Evolutionary conservation across 2,888 invertebrate species (phyloP).

Genomic region (Osedax frankpressi): DNA sequence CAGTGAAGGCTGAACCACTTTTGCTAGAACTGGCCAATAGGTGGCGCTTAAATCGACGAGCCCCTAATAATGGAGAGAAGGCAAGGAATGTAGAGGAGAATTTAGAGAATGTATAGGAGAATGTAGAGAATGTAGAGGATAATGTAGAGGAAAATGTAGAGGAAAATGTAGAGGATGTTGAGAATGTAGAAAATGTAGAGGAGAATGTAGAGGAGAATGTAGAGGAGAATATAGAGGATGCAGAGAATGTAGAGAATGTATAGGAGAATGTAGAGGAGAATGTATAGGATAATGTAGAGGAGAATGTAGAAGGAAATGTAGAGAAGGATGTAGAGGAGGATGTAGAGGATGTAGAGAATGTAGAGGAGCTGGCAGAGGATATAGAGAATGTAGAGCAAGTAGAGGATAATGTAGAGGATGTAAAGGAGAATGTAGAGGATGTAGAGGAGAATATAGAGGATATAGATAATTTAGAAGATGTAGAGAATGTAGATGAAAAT

Average conservation of each 20-base stretch:
- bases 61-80: not conserved
- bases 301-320: not conserved
- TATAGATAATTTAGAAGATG: not conserved
- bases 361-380: not conserved
- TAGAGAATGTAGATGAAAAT: not conserved
- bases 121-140: not conserved
- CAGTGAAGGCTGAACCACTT: constrained; percentile 31
- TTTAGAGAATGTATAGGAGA: constrained; percentile 14
- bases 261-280: not conserved
- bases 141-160: not conserved
- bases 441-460: constrained; percentile 14
- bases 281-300: constrained; percentile 8
- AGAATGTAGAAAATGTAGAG: not conserved
- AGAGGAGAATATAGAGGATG: not conserved
- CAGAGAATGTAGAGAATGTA: not conserved
- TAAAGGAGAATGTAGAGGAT: not conserved
- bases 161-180: not conserved
- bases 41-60: constrained; percentile 26
- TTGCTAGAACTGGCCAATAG: constrained; percentile 32
- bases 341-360: not conserved
- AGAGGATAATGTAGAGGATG: not conserved
- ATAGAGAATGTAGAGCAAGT: not conserved
- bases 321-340: not conserved
- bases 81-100: not conserved
- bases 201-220: too few relatives aligned